Evolutionary conservation across 2,888 invertebrate genomes (phyloP), one percentile per base, ranked within the genome.

Genomic region (Phalangium opilio): DNA sequence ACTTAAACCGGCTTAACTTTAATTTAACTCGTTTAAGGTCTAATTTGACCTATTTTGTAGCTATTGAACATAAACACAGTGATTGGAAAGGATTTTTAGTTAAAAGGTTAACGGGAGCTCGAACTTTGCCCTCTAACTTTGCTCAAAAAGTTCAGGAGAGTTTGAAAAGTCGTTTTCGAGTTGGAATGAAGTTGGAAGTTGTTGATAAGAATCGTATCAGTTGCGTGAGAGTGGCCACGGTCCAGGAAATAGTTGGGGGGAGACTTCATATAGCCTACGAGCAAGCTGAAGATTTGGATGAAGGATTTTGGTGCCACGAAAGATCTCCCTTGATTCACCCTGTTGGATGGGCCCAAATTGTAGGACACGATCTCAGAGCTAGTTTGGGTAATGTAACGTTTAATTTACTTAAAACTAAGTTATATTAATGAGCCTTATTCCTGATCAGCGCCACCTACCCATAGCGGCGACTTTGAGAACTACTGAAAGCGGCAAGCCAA

Each of bases 21-120:
- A 36, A 43, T 51, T 10, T 18, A 34, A 11, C 20, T 45, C 34
- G 43, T 20, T 48, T 42, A 15, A 32, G 34, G 8, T 12, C 43
- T 27, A 27, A 51, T 49, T 36, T 36, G 5, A 12, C 4, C 1
- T 12, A 60, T 62, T 18, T 46, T 54, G 34, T 57, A 76, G 76
- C 80, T 48, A 90, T 95, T 61, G 85, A 87, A 65, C 80, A 85
- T 63, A 91, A 90, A 70, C 87, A 87, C 67, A 76, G 77, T 54
- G 93, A 95, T 70, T 95, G 95, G 95, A 90, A 91, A 65, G 86
- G 86, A 68, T 93, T 90, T 67, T 70, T 95, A 51, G 83, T 90
- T 55, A 83, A 84, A 63, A 76, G 89, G 56, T 70, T 96, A 53
- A 91, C 91, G 0, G 93, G 93, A 15, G 90, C 93, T n/a, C 74